Conservation (phyloP, 2,797 vertebrate species). For the Parauchenoglanis ngamensis region DNA sequence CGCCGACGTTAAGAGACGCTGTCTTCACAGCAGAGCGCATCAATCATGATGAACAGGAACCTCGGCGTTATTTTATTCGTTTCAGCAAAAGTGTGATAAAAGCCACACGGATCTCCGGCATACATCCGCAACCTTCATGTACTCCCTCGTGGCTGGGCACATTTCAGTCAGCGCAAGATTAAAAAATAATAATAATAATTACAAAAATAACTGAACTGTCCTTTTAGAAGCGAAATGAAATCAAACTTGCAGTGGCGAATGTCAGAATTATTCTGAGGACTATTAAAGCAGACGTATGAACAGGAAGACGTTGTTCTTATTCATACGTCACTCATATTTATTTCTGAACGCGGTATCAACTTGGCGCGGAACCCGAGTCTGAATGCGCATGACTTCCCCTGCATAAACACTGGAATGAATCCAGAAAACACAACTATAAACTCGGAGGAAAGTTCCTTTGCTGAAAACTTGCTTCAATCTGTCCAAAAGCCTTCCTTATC, state of each 20-base stretch:
- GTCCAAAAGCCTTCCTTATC: slow-evolving; percentile 19
- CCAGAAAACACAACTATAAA: no score
- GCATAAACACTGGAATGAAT: neutral
- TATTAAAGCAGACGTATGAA: neutral
- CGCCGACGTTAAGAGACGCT: neutral
- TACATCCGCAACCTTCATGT: neutral
- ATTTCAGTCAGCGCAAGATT: neutral
- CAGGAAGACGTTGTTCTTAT: neutral
- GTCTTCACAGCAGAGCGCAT: neutral
- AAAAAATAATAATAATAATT: neutral
- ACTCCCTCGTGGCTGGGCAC: neutral
- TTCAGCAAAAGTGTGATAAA: neutral
- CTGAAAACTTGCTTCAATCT: neutral
- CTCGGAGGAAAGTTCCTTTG: neutral
- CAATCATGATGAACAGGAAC: neutral
- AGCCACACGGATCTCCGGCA: no score
- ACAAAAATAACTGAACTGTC: neutral
- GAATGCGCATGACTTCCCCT: neutral
- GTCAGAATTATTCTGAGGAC: neutral
- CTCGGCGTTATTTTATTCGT: neutral
- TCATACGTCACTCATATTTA: neutral
- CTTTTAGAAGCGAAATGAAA: neutral
- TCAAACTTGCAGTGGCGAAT: neutral
- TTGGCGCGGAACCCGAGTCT: neutral
- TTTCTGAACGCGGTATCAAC: no score